These are phyloP conservation scores for Holcopasites calliopsidis DNA, from an alignment of 1,140 invertebrate genomes.

Conservation along the genomic window DNA sequence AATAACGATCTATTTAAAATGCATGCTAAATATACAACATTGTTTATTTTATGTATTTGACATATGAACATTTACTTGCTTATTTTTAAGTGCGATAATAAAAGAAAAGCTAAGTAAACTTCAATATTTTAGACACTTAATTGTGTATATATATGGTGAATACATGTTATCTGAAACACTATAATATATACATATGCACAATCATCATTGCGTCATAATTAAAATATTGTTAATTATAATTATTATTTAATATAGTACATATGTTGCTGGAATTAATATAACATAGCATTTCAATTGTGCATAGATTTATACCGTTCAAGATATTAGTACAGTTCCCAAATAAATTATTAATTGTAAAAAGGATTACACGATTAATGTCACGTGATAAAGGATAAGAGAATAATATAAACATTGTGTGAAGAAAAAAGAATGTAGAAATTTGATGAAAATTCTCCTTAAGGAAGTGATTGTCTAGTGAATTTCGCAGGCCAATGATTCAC, in stretches of 20 bases:
- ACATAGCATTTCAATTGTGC: too few species aligned
- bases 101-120: too few species aligned
- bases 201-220: too few species aligned
- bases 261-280: neutral
- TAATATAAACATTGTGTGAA: neutral
- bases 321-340: neutral
- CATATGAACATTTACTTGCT: neutral
- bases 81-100: neutral
- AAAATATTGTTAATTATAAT: neutral
- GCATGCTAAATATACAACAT: neutral
- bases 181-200: too few species aligned
- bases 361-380: neutral
- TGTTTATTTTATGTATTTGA: neutral
- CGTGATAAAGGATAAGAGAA: neutral
- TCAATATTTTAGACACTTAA: too few species aligned
- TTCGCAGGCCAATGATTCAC: slow-evolving; percentile 48
- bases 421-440: neutral
- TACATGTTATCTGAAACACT: too few species aligned
- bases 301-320: neutral
- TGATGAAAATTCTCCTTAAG: neutral
- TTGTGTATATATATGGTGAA: neutral
- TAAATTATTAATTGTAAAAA: neutral
- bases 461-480: slow-evolving; percentile 50
- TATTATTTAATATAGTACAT: neutral
- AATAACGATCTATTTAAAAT: slow-evolving; percentile 9